Evolutionary conservation across 2,888 invertebrate species (phyloP), one percentile per base, ranked within the genome.

Genomic region (Meghimatium bilineatum): DNA sequence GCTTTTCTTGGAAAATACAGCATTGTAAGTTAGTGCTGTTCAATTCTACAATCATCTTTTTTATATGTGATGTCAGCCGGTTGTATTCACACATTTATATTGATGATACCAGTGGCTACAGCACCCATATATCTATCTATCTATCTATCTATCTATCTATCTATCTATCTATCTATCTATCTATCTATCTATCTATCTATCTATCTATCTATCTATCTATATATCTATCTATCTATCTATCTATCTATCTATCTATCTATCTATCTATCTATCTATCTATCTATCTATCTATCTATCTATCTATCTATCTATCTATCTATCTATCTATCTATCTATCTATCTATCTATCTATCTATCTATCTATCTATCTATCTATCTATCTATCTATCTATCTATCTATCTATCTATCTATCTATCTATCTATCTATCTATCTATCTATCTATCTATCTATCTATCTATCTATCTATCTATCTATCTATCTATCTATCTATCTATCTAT

Each of bases 181-280:
- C 72, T 44, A 44, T 72, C 44, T 72, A 44, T 72, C 72, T 44
- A 72, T 72, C 44, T 72, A 44, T 44, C 44, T 44, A n/a, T 49
- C 72, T 72, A 44, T 72, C 72, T 44, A 44, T 72, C 72, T 72
- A n/a, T 72, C 72, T 72, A n/a, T 72, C 72, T 72, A n/a, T 72
- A 44, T n/a, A n/a, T 44, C 44, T 72, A n/a, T 44, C 49, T 72
- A n/a, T 44, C 72, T 72, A 12, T 44, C 72, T 49, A 5, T 71
- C 71, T 71, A 26, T 38, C 38, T 38, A 12, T 38, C 71, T 71
- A 26, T 71, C 38, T 38, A 26, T 71, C 36, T 38, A 26, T 38
- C 38, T 71, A 26, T 38, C 36, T 38, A 26, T 38, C 36, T 12
- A 44, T 44, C 44, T 44, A 44, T 5, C 12, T 44, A n/a, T 44